phyloP scores from a whole-genome alignment of 2,888 invertebrate genomes.

The Chrysolina americana region DNA sequence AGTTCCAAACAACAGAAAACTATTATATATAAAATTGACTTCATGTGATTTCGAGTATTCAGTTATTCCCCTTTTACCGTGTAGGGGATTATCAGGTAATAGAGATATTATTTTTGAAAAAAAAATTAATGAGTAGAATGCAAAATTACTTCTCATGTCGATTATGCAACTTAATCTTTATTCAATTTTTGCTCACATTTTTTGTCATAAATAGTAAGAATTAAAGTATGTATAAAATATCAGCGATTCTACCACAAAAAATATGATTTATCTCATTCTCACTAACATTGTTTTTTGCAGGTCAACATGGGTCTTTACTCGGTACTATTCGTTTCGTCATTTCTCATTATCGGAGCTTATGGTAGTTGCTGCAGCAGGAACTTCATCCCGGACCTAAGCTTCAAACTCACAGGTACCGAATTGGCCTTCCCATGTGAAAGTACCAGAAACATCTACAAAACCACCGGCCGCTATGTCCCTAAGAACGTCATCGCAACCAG shows the following conservation, averaged over 20 bases:
- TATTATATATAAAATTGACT: conserved; percentile 46
- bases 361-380: conserved; percentile 49
- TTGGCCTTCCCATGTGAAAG: conserved; percentile 61
- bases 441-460: conserved; percentile 73
- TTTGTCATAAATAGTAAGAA: too few relatives aligned
- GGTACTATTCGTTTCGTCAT: conserved; percentile 35
- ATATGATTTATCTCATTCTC: neutral
- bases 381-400: conserved; percentile 61
- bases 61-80: conserved; percentile 42
- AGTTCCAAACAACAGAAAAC: conserved; percentile 42
- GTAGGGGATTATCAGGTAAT: conserved; percentile 41
- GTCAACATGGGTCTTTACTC: conserved; percentile 49
- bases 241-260: too few relatives aligned
- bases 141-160: too few relatives aligned
- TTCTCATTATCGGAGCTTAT: conserved; percentile 49
- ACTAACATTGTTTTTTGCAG: conserved; percentile 32
- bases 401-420: conserved; percentile 57
- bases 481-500: conserved; percentile 76
- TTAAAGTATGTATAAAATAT: too few relatives aligned
- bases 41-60: conserved; percentile 32
- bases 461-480: conserved; percentile 73
- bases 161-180: too few relatives aligned
- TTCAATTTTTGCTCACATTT: too few relatives aligned
- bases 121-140: too few relatives aligned
- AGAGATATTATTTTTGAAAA: neutral